phyloP scores from a whole-genome alignment of 2,113 vertebrate species.

The Istiophorus platypterus region DNA sequence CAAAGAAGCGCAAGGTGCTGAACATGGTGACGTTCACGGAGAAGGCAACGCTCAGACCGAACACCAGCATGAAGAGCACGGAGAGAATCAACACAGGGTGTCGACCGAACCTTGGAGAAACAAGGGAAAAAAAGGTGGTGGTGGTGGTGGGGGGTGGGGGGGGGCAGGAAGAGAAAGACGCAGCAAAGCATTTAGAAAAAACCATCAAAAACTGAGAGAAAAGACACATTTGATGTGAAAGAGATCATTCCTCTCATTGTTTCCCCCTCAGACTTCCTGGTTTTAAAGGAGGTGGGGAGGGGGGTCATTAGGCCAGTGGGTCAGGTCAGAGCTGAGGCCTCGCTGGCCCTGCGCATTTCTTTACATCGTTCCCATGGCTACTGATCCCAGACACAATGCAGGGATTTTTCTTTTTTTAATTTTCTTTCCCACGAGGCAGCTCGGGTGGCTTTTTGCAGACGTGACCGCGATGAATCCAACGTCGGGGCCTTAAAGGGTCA shows the following conservation, averaged over 20 bases:
- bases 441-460: conserved; percentile 22
- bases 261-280: conserved; percentile 26
- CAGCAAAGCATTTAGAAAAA: conserved; percentile 16
- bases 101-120: conserved; percentile 73
- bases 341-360: conserved; percentile 39
- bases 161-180: conserved; percentile 21
- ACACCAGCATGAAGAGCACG: conserved; percentile 93
- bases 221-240: conserved; percentile 23
- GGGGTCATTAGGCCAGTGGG: conserved; percentile 57
- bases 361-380: conserved; percentile 66
- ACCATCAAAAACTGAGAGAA: conserved; percentile 16
- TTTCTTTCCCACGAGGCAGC: conserved; percentile 64
- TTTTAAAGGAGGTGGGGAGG: too few species aligned
- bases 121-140: too few species aligned
- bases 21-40: conserved; percentile 97
- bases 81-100: conserved; percentile 90
- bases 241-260: conserved; percentile 7
- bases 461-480: not conserved
- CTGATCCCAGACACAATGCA: conserved; percentile 68
- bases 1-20: conserved; percentile 98
- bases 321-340: conserved; percentile 52
- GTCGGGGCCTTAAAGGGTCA: not conserved
- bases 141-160: too few species aligned
- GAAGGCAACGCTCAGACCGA: conserved; percentile 94
- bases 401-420: too few species aligned